phyloP scores from a whole-genome alignment of 1,140 invertebrate genomes.

The Triops longicaudatus region DNA sequence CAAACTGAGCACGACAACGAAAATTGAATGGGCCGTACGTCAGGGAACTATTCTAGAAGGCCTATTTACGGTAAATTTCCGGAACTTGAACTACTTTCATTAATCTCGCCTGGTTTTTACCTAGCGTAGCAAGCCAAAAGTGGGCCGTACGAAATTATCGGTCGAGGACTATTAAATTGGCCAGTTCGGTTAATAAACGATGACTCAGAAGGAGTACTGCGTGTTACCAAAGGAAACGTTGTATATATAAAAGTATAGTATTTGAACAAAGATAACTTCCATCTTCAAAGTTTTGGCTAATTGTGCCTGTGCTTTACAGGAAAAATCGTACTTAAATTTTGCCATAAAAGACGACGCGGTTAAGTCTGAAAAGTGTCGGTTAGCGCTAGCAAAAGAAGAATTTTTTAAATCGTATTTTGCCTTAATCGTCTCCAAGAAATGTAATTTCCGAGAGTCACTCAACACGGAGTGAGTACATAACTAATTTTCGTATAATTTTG shows the following conservation, averaged over 20 bases:
- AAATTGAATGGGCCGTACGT: constrained; percentile 33
- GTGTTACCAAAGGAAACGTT: constrained; percentile 31
- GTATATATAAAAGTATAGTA: constrained; percentile 35
- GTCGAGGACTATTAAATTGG: neutral
- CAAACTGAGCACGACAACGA: constrained; percentile 30
- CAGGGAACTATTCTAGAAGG: constrained; percentile 31
- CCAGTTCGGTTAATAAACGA: constrained; percentile 28
- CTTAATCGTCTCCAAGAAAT: constrained; percentile 33
- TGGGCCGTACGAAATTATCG: neutral
- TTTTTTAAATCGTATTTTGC: constrained; percentile 37
- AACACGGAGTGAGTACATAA: constrained; percentile 35
- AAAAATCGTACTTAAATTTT: constrained; percentile 36
- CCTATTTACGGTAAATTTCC: constrained; percentile 33
- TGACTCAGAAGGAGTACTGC: constrained; percentile 31
- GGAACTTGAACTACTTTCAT: neutral
- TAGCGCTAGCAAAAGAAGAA: constrained; percentile 33
- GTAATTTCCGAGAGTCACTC: constrained; percentile 31
- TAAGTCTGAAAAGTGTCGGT: constrained; percentile 32
- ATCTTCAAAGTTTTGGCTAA: neutral
- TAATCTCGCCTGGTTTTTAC: neutral
- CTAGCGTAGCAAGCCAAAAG: neutral
- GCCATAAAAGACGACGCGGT: constrained; percentile 35
- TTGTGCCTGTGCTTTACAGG: constrained; percentile 30
- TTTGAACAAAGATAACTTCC: neutral
- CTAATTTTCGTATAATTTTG: neutral